Conservation (phyloP, 2,888 invertebrate species). For the Poecilobothrus nobilitatus region DNA sequence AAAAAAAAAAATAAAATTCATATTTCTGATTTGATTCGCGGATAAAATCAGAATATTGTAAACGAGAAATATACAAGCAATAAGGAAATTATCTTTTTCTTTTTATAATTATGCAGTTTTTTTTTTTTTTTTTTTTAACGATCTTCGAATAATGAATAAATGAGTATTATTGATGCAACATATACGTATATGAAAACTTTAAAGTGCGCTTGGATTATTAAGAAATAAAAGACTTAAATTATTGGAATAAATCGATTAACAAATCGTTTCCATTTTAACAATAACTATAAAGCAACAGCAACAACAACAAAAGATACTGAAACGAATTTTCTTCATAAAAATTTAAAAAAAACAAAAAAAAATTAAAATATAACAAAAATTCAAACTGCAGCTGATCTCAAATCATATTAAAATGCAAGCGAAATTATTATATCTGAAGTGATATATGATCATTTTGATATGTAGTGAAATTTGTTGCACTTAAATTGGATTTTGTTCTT, state of each 20-base stretch:
- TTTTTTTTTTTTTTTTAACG: too few relatives aligned
- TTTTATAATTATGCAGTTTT: not conserved
- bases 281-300: not conserved
- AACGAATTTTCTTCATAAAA: not conserved
- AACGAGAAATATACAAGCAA: not conserved
- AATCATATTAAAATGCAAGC: too few relatives aligned
- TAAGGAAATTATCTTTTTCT: not conserved
- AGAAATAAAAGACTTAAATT: slow-evolving; percentile 1
- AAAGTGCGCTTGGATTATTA: not conserved
- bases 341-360: too few relatives aligned
- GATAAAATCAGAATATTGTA: not conserved
- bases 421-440: not conserved
- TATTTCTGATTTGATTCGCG: not conserved
- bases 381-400: too few relatives aligned
- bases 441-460: not conserved
- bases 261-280: too few relatives aligned
- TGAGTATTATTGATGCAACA: not conserved
- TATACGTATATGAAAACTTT: not conserved
- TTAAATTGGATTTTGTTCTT: not conserved
- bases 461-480: not conserved
- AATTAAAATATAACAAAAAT: too few relatives aligned
- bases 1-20: not conserved
- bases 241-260: slow-evolving; percentile 1
- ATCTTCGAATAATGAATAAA: too few relatives aligned
- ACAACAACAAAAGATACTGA: not conserved